phyloP scores from a whole-genome alignment of 2,888 invertebrate species.

The Macrostomum cliftonense region DNA sequence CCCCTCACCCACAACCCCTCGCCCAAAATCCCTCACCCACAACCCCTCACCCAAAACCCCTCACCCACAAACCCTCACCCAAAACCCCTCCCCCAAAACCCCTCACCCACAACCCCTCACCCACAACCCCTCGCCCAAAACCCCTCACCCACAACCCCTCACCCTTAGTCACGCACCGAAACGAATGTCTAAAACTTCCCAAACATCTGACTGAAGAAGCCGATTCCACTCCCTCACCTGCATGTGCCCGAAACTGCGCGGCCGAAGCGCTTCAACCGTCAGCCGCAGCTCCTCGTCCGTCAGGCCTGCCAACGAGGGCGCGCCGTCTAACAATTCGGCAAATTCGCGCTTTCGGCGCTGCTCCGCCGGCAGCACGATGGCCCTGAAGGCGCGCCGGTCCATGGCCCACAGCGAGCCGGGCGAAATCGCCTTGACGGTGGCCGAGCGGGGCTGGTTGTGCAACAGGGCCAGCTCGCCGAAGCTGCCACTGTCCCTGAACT shows the following conservation, averaged over 20 bases:
- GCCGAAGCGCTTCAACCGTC: slow-evolving; percentile 49
- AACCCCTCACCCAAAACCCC: too few species aligned
- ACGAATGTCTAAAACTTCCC: too few species aligned
- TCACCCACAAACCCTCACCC: too few species aligned
- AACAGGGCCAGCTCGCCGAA: slow-evolving; percentile 37
- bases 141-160: too few species aligned
- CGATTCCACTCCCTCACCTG: slow-evolving; percentile 42
- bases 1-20: too few species aligned
- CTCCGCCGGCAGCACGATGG: slow-evolving; percentile 31
- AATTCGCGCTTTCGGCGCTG: slow-evolving; percentile 18
- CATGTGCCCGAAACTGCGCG: slow-evolving; percentile 49
- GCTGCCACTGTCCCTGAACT: slow-evolving; percentile 29
- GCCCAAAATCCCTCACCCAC: too few species aligned
- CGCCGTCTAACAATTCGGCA: slow-evolving; percentile 30
- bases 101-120: too few species aligned
- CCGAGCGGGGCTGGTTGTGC: slow-evolving; percentile 37
- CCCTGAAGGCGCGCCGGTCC: slow-evolving; percentile 33
- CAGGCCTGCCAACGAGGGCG: slow-evolving; percentile 30
- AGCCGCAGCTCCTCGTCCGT: slow-evolving; percentile 37
- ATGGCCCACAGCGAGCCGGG: slow-evolving; percentile 35
- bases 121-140: too few species aligned
- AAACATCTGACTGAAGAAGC: too few species aligned
- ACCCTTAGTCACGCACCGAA: too few species aligned
- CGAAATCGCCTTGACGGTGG: slow-evolving; percentile 28
- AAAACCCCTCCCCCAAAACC: too few species aligned